Evolutionary conservation across 2,797 vertebrate genomes (phyloP).

Genomic region (Todus mexicanus): DNA sequence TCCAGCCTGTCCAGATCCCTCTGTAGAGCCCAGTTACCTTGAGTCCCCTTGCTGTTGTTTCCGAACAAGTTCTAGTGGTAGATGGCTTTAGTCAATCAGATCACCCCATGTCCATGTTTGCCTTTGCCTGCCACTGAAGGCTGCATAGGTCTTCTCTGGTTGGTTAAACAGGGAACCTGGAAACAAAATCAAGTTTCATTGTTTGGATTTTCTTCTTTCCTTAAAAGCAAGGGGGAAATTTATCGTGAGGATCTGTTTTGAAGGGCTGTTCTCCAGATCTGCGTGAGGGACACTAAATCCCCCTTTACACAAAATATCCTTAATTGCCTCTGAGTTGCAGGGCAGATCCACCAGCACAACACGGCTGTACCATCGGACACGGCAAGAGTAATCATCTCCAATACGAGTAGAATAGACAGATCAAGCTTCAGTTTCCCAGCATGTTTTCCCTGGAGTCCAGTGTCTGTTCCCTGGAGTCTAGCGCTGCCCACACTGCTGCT

Average conservation of each 20-base stretch:
- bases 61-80: neutral
- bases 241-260: neutral
- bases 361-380: neutral
- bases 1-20: neutral
- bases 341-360: neutral
- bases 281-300: neutral
- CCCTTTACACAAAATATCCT: neutral
- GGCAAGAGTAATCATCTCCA: neutral
- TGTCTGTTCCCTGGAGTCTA: neutral
- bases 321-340: neutral
- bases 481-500: neutral
- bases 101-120: fast-evolving
- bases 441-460: too few species aligned
- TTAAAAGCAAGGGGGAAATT: neutral
- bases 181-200: neutral
- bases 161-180: neutral
- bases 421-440: neutral
- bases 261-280: neutral
- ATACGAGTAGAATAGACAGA: neutral
- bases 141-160: neutral
- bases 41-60: neutral
- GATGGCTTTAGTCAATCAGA: neutral
- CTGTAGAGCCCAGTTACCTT: neutral
- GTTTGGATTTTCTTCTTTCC: neutral
- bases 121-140: neutral